Percentiles rank a stretch among this genome's conserved stretches.
phyloP scores from a whole-genome alignment of 2,113 vertebrate genomes.

The Phylloscopus trochilus region DNA sequence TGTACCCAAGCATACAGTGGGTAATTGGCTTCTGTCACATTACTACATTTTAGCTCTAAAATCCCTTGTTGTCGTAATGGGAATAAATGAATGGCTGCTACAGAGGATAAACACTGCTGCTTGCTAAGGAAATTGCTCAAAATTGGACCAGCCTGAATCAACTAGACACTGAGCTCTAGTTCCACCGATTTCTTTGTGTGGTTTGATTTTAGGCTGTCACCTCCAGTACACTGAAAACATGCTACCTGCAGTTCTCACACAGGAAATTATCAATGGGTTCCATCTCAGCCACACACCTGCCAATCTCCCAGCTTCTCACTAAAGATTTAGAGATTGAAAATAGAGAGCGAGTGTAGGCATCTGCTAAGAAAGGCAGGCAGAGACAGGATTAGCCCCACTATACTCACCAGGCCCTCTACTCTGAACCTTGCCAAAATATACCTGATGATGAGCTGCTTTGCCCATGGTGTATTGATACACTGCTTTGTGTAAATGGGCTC shows the following conservation, averaged over 20 bases:
- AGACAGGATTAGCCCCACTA: neutral
- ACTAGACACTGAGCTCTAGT: neutral
- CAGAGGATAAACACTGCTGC: constrained; percentile 17
- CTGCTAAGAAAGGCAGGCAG: neutral
- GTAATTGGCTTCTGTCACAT: constrained; percentile 56
- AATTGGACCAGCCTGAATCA: constrained; percentile 6
- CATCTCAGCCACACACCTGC: neutral
- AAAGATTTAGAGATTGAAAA: neutral
- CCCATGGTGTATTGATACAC: neutral
- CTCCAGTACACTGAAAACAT: neutral
- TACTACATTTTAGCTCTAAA: constrained; percentile 43
- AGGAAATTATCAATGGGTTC: neutral
- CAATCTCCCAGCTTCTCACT: neutral
- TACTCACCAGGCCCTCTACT: neutral
- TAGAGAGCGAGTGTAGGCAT: neutral
- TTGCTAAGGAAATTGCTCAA: constrained; percentile 38
- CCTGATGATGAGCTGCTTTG: neutral
- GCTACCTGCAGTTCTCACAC: neutral
- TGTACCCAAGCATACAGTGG: neutral
- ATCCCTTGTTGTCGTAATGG: neutral
- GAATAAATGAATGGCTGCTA: constrained; percentile 47
- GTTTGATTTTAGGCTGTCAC: constrained; percentile 35
- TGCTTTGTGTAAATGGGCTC: neutral
- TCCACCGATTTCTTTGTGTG: constrained; percentile 18
- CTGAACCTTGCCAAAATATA: neutral